Conservation (phyloP, 2,113 vertebrate species). For the Peromyscus californicus region DNA sequence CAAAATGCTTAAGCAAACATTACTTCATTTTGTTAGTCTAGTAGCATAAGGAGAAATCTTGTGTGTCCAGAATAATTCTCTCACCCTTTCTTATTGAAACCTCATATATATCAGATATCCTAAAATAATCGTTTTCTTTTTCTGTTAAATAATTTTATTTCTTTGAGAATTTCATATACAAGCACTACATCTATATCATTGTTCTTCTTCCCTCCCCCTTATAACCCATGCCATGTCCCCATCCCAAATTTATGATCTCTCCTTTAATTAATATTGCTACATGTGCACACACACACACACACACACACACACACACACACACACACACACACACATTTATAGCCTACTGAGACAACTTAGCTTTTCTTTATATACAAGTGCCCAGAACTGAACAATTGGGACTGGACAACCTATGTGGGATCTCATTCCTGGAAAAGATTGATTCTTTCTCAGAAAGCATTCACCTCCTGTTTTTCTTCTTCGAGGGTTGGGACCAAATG, state of each 20-base stretch:
- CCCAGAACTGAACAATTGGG: not conserved
- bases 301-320: not conserved
- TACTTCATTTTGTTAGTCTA: not conserved
- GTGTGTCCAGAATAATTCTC: not conserved
- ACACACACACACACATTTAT: not conserved
- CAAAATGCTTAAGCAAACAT: not conserved
- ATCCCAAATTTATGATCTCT: not conserved
- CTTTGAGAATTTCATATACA: not conserved
- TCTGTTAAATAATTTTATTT: not conserved
- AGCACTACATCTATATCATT: too few relatives aligned
- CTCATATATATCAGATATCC: not conserved
- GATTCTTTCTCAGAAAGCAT: not conserved
- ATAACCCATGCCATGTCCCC: rapidly evolving
- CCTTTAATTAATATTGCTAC: not conserved
- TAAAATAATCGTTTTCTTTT: not conserved
- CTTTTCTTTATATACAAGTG: not conserved
- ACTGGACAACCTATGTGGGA: not conserved
- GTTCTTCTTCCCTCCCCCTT: rapidly evolving
- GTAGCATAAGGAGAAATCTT: not conserved
- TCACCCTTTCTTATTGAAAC: not conserved
- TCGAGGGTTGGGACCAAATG: not conserved
- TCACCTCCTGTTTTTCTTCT: not conserved
- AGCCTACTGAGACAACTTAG: not conserved
- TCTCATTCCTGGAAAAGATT: not conserved
- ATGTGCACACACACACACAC: not conserved